phyloP scores from a whole-genome alignment of 1,140 invertebrate species.

The Euborellia annulipes region DNA sequence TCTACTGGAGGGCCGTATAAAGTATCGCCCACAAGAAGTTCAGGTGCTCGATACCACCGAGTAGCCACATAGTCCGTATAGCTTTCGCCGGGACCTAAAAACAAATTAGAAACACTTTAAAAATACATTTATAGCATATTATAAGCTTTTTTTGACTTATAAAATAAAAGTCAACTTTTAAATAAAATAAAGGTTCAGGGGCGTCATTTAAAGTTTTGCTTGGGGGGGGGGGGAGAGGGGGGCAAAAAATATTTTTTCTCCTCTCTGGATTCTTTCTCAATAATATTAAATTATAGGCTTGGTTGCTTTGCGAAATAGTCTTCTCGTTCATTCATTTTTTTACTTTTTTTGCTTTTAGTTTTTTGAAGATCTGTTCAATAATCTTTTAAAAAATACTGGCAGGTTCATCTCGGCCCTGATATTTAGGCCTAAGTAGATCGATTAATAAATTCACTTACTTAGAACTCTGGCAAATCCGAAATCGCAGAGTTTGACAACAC shows the following conservation, averaged over 20 bases:
- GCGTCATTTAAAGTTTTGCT: background rate
- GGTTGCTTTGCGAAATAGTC: too few species aligned
- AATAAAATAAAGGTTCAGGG: conserved; percentile 1
- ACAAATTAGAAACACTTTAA: too few species aligned
- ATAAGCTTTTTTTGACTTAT: background rate
- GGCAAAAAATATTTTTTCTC: too few species aligned
- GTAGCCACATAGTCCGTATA: conserved; percentile 99
- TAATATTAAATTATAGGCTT: too few species aligned
- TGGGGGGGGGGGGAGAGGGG: too few species aligned
- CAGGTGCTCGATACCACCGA: conserved; percentile 93
- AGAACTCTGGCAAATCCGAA: conserved; percentile 97
- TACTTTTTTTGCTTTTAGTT: too few species aligned
- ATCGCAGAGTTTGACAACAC: conserved; percentile 93
- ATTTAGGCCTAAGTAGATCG: background rate
- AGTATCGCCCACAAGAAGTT: conserved; percentile 92
- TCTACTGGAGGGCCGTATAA: conserved; percentile 94
- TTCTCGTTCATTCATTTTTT: too few species aligned
- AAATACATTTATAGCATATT: conserved; percentile 1
- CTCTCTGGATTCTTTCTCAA: too few species aligned
- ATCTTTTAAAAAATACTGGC: too few species aligned
- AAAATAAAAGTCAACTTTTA: background rate
- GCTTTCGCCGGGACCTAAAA: conserved; percentile 74
- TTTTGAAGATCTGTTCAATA: too few species aligned
- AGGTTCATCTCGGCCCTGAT: too few species aligned
- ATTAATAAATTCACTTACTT: conserved; percentile 42